Percentiles rank a stretch among this genome's conserved stretches.
These are phyloP conservation scores for Phoeniculus purpureus DNA, from an alignment of 2,797 vertebrate species.

Conservation along the genomic window DNA sequence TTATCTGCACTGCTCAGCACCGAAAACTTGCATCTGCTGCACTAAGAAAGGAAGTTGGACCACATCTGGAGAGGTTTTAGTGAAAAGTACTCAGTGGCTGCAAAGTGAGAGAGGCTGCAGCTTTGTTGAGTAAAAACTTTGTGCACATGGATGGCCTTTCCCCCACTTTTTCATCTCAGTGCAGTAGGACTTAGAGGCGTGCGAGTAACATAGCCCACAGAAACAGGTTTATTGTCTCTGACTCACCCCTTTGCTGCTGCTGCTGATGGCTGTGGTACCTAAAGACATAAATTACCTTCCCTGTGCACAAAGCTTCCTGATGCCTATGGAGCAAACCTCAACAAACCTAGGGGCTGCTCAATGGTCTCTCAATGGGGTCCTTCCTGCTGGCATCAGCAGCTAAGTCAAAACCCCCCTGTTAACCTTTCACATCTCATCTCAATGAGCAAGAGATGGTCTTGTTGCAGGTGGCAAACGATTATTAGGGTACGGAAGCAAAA, in stretches of 20 bases:
- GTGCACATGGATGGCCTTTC: background rate
- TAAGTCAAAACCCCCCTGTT: background rate
- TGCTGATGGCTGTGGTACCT: fast-evolving
- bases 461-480: background rate
- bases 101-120: background rate
- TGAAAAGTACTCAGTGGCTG: conserved; percentile 43
- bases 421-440: background rate
- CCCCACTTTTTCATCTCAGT: background rate
- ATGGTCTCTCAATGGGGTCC: background rate
- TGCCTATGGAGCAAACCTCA: background rate
- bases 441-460: background rate
- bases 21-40: conserved; percentile 15
- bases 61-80: conserved; percentile 37
- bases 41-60: conserved; percentile 66
- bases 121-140: background rate
- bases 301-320: background rate
- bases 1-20: conserved; percentile 49
- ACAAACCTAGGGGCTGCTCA: background rate
- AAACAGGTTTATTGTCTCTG: background rate
- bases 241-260: background rate
- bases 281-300: background rate
- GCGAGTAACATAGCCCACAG: background rate
- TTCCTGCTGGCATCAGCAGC: background rate
- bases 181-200: background rate
- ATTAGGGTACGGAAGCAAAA: conserved; percentile 34